A percentile compares a stretch with the other conserved stretches of the same genome.
Evolutionary conservation across 2,797 vertebrate genomes (phyloP).

Genomic region (Diceros bicornis): DNA sequence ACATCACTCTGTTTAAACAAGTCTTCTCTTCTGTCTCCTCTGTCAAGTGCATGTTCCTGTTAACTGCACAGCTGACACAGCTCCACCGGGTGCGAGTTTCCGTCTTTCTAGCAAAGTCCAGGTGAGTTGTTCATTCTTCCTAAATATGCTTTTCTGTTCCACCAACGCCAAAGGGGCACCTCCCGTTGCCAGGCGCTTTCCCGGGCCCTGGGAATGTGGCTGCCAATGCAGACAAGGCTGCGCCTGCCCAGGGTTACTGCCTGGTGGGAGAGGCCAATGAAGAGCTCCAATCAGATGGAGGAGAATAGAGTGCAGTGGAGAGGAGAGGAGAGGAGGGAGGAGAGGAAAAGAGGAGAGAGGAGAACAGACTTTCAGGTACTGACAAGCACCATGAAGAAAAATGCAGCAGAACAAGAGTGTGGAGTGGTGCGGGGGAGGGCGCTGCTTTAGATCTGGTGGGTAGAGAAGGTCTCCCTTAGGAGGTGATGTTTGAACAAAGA

Average conservation of each 20-base stretch:
- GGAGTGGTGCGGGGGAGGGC: accelerated
- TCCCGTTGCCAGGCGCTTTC: accelerated
- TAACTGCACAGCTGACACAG: accelerated
- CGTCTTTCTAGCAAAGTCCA: not conserved
- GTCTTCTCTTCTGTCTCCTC: not conserved
- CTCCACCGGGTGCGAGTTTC: not conserved
- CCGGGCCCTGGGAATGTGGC: not conserved
- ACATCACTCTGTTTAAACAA: accelerated
- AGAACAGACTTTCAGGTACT: accelerated
- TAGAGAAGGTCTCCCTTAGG: not conserved
- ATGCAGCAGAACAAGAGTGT: accelerated
- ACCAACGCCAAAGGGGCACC: no score
- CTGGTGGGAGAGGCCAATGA: accelerated
- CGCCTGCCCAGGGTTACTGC: accelerated
- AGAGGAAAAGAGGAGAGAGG: accelerated
- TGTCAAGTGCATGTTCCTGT: not conserved
- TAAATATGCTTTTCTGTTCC: not conserved
- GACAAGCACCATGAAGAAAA: accelerated
- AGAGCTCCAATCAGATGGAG: accelerated
- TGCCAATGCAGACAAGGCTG: accelerated
- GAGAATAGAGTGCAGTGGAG: no score
- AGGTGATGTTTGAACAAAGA: accelerated
- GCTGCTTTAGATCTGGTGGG: not conserved
- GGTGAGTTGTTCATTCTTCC: not conserved
- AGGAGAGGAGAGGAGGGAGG: not conserved